phyloP scores from a whole-genome alignment of 2,888 invertebrate species.

The Agrochola macilenta region DNA sequence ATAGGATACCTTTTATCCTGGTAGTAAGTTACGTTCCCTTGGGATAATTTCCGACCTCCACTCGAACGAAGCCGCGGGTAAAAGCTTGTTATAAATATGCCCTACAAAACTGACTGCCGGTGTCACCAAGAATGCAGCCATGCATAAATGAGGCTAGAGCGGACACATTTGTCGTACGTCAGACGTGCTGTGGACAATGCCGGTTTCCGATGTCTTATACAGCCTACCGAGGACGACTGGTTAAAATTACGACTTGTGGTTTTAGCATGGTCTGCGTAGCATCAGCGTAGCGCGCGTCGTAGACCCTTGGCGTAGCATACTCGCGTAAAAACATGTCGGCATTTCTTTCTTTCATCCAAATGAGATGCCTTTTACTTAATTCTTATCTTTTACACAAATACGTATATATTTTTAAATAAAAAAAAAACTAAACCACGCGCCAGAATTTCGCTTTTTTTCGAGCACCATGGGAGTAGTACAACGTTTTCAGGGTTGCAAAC shows the following conservation, averaged over 20 bases:
- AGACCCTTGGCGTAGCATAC: neutral
- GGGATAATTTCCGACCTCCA: neutral
- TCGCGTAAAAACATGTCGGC: neutral
- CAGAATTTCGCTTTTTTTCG: too few species aligned
- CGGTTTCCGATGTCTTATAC: conserved; percentile 21
- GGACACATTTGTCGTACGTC: conserved; percentile 54
- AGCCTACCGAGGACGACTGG: conserved; percentile 12
- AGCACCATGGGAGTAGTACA: too few species aligned
- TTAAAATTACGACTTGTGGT: conserved; percentile 18
- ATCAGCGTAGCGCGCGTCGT: neutral
- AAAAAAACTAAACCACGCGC: too few species aligned
- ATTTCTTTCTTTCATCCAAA: neutral
- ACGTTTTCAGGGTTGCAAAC: too few species aligned
- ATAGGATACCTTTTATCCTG: neutral
- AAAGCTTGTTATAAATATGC: neutral
- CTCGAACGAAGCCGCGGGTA: neutral
- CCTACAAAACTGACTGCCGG: conserved; percentile 6
- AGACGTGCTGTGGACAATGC: conserved; percentile 26
- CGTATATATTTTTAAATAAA: too few species aligned
- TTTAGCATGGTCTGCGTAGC: neutral
- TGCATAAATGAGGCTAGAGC: conserved; percentile 47
- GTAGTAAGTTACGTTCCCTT: neutral
- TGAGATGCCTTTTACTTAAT: neutral
- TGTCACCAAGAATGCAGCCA: conserved; percentile 35
- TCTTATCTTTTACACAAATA: too few species aligned